Conservation (phyloP, 2,797 vertebrate species). For the Manis crassicaudata region DNA sequence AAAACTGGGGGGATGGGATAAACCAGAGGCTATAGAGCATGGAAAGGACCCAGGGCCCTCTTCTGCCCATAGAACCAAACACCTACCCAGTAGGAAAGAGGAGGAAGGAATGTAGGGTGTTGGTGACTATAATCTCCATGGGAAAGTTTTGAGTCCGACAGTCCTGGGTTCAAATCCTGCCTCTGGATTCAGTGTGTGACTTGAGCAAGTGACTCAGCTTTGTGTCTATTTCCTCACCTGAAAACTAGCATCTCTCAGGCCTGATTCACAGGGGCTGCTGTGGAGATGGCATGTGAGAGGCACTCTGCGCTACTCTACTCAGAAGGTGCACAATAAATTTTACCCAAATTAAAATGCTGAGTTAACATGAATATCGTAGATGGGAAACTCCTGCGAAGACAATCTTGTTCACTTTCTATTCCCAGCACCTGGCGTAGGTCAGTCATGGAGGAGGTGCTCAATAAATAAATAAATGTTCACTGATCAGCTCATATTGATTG, state of each 20-base stretch:
- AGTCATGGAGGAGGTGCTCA: neutral
- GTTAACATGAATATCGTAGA: neutral
- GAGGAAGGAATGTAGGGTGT: neutral
- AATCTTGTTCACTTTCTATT: neutral
- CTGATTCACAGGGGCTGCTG: neutral
- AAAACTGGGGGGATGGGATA: neutral
- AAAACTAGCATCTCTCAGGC: neutral
- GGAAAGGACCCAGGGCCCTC: neutral
- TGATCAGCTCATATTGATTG: conserved; percentile 64
- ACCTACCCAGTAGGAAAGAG: neutral
- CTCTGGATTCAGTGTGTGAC: neutral
- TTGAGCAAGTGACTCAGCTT: neutral
- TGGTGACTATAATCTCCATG: neutral
- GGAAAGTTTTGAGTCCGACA: neutral
- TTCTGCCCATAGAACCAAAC: neutral
- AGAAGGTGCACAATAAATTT: neutral
- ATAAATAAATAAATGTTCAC: conserved; percentile 51
- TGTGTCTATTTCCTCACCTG: neutral
- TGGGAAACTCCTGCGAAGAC: neutral
- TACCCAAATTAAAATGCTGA: neutral
- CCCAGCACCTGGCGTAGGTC: conserved; percentile 29
- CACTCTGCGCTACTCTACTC: neutral
- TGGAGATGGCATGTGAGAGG: neutral
- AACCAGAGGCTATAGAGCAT: neutral
- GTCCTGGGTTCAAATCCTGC: neutral